These are phyloP conservation scores for Pterois miles DNA, from an alignment of 2,797 vertebrate species.

Conservation along the genomic window DNA sequence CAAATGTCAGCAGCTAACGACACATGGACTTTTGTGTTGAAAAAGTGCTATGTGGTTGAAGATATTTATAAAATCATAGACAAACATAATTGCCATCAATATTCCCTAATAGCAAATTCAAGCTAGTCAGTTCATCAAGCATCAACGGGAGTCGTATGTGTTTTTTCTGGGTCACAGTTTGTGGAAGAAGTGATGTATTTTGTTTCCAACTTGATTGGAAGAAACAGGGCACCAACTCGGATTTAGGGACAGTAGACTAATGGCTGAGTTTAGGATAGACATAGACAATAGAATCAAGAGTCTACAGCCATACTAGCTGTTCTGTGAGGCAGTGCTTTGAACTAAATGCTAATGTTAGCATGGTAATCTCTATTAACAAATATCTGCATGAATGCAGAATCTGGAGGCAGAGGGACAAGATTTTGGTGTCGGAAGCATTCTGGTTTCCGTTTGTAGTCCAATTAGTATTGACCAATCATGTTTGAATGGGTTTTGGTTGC, in stretches of 20 bases:
- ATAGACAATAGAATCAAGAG: too few relatives aligned
- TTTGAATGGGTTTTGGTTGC: background rate
- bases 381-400: background rate
- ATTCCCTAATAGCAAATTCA: background rate
- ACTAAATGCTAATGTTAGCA: background rate
- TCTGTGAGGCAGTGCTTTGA: background rate
- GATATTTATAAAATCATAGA: background rate
- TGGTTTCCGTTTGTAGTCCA: background rate
- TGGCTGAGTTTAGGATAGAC: too few relatives aligned
- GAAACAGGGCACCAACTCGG: background rate
- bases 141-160: background rate
- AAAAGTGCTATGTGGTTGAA: background rate
- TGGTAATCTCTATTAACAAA: background rate
- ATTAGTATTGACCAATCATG: background rate
- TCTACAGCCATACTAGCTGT: too few relatives aligned
- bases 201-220: background rate
- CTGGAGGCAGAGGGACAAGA: background rate
- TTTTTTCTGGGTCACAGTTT: background rate
- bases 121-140: background rate
- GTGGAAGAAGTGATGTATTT: background rate
- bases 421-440: background rate
- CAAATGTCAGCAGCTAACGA: background rate
- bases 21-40: background rate
- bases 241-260: background rate
- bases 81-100: background rate